Conservation (phyloP, 2,888 invertebrate genomes). For the Toxonevra muliebris region DNA sequence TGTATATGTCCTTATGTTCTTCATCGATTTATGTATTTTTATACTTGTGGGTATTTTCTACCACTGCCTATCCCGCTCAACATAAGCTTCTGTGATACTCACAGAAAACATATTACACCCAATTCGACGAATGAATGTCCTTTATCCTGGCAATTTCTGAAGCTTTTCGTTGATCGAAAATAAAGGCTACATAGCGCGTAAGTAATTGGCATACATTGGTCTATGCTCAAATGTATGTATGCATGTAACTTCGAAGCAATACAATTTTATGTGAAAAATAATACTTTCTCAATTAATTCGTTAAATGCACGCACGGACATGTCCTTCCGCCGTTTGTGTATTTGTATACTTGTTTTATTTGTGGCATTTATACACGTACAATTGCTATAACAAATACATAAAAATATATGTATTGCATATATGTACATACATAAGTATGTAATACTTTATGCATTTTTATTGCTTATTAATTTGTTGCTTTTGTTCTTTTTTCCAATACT, state of each 20-base stretch:
- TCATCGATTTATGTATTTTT: slow-evolving; percentile 22
- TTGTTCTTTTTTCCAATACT: slow-evolving; percentile 17
- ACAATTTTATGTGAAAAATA: slow-evolving; percentile 18
- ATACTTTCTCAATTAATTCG: slow-evolving; percentile 52
- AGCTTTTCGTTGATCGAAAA: slow-evolving; percentile 1
- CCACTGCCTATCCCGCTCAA: not conserved
- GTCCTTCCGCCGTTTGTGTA: slow-evolving; percentile 29
- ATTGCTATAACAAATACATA: too few species aligned
- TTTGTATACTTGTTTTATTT: not conserved
- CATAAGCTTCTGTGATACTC: not conserved
- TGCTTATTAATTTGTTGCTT: slow-evolving; percentile 42
- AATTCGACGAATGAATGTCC: slow-evolving; percentile 17
- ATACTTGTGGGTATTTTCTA: slow-evolving; percentile 8
- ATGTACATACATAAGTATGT: slow-evolving; percentile 25
- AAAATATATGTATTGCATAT: not conserved
- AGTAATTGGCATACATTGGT: slow-evolving; percentile 46
- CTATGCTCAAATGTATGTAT: not conserved
- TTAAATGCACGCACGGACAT: slow-evolving; percentile 51
- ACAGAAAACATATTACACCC: not conserved
- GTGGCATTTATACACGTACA: too few species aligned
- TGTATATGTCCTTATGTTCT: slow-evolving; percentile 27
- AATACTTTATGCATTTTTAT: slow-evolving; percentile 42
- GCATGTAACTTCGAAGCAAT: not conserved
- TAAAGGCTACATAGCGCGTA: slow-evolving; percentile 51
- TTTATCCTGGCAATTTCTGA: slow-evolving; percentile 21